These are phyloP conservation scores for Acanthiza pusilla DNA, from an alignment of 2,797 vertebrate genomes.

Conservation along the genomic window DNA sequence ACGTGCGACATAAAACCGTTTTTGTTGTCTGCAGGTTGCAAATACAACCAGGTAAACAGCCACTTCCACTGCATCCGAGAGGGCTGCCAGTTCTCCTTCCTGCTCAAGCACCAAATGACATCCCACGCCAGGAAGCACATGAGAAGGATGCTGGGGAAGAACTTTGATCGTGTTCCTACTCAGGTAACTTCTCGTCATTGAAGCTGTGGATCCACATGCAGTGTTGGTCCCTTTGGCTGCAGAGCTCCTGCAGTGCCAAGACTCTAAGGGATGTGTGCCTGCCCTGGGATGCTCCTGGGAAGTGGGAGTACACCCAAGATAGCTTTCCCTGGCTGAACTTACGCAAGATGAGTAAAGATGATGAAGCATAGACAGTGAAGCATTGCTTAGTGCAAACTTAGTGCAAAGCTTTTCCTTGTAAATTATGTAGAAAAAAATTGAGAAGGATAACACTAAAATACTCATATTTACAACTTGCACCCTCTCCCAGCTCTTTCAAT, in stretches of 20 bases:
- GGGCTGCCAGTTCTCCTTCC: constrained; percentile 98
- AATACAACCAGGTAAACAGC: constrained; percentile 99
- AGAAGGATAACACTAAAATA: neutral
- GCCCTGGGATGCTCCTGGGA: neutral
- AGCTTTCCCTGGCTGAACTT: neutral
- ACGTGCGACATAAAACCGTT: neutral
- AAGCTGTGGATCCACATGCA: neutral
- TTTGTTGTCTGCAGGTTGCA: constrained; percentile 83
- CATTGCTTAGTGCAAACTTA: neutral
- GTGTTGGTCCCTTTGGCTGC: neutral
- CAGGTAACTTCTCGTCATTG: constrained; percentile 78
- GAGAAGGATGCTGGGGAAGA: constrained; percentile 98
- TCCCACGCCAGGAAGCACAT: constrained; percentile 98
- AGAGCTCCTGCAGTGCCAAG: neutral
- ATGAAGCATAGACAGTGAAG: neutral
- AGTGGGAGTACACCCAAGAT: neutral
- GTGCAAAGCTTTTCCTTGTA: neutral
- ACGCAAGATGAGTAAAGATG: neutral
- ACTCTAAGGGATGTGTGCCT: neutral
- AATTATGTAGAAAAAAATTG: neutral
- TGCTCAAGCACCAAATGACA: constrained; percentile 99
- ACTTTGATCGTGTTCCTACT: constrained; percentile 93
- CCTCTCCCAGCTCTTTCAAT: neutral
- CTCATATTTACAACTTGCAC: neutral
- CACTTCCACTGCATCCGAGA: constrained; percentile 99